Evolutionary conservation across 2,888 invertebrate species (phyloP), one percentile per base, ranked within the genome.

Genomic region (Acrocyrtus sp.): DNA sequence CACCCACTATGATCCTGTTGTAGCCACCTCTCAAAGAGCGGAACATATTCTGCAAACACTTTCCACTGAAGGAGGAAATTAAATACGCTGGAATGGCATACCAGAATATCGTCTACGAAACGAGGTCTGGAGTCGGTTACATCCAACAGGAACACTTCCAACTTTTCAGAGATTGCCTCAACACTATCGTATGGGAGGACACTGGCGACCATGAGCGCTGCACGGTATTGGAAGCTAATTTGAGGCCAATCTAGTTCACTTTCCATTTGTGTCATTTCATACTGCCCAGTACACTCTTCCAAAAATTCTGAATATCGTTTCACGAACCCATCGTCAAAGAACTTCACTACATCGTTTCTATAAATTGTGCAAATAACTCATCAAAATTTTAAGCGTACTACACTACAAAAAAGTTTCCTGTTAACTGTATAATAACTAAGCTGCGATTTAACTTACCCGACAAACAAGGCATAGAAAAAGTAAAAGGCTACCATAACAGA

Each of bases 401-500:
- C n/a, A n/a, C n/a, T n/a, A n/a, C n/a, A n/a, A n/a, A n/a, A n/a
- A n/a, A n/a, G n/a, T n/a, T n/a, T n/a, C n/a, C n/a, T n/a, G n/a
- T n/a, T n/a, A n/a, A n/a, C n/a, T n/a, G n/a, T n/a, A n/a, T n/a
- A n/a, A n/a, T n/a, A n/a, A n/a, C n/a, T n/a, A n/a, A n/a, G n/a
- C n/a, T n/a, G n/a, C n/a, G n/a, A n/a, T n/a, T n/a, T n/a, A n/a
- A 43, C 51, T 27, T 57, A 70, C 70, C 63, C 57, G 6, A 21
- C 50, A 43, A 51, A 70, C 19, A 70, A 41, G 50, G 41, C 24
- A 39, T 63, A 70, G 24, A 39, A 63, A 26, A 63, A 70, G 58
- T 57, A 70, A 58, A n/a, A n/a, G n/a, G 57, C 62, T 27, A 45
- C 53, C 15, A 63, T 29, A 50, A 58, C n/a, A n/a, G n/a, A n/a